Conservation (phyloP, 2,888 invertebrate genomes). For the Kryphioiulus occultus region DNA sequence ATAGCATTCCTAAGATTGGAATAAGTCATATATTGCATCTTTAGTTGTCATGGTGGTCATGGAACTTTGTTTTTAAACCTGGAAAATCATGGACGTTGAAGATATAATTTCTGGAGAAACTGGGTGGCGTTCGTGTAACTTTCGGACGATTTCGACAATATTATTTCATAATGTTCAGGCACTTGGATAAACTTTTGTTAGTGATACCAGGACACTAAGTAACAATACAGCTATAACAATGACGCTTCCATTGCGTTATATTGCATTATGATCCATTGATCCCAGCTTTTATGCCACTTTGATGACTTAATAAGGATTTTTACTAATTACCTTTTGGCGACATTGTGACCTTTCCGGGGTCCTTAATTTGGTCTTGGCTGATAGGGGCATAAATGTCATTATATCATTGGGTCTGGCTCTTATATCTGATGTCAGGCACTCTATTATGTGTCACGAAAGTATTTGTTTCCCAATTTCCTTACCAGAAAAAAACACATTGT, state of each 20-base stretch:
- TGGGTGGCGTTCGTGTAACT: too few species aligned
- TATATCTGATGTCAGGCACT: slow-evolving; percentile 37
- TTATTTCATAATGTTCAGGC: too few species aligned
- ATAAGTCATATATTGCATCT: too few species aligned
- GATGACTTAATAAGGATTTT: background rate
- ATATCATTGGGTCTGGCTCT: background rate
- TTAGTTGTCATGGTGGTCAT: too few species aligned
- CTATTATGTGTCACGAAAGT: background rate
- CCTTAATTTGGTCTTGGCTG: background rate
- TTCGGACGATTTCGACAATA: too few species aligned
- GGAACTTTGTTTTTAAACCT: too few species aligned
- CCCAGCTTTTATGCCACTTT: background rate
- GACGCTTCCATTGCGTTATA: background rate
- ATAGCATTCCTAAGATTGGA: too few species aligned
- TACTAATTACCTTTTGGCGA: slow-evolving; percentile 13
- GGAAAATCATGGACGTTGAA: too few species aligned
- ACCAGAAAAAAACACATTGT: slow-evolving; percentile 1
- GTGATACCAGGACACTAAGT: background rate
- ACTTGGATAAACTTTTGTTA: background rate
- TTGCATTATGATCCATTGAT: background rate
- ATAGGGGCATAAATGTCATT: slow-evolving; percentile 1
- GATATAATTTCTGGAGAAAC: too few species aligned
- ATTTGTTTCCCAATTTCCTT: slow-evolving; percentile 24
- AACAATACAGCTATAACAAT: background rate
- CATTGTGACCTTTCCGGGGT: background rate